These are phyloP conservation scores for Fulica atra DNA, from an alignment of 2,113 vertebrate species.

Conservation along the genomic window DNA sequence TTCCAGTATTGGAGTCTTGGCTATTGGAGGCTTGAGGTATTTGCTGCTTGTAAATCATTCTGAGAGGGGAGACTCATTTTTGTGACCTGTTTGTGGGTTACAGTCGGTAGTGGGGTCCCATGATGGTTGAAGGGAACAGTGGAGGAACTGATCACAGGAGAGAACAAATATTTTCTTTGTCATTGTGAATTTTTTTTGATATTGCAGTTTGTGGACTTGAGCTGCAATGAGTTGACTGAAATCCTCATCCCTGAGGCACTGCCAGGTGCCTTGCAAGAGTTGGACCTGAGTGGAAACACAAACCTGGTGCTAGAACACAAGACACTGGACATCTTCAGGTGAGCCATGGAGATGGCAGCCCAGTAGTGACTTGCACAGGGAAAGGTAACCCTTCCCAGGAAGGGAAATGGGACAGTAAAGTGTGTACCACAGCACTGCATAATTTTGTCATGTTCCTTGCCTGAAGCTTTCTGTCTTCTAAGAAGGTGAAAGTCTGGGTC, in stretches of 20 bases:
- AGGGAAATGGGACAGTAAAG: neutral
- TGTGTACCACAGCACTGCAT: neutral
- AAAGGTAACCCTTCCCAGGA: neutral
- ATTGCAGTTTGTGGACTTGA: conserved; percentile 90
- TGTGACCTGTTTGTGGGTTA: neutral
- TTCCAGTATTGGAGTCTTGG: neutral
- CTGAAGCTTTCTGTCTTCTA: neutral
- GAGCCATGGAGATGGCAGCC: neutral
- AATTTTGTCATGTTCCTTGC: neutral
- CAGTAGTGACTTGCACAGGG: neutral
- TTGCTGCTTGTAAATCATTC: neutral
- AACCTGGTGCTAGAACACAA: conserved; percentile 92
- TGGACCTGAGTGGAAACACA: conserved; percentile 93
- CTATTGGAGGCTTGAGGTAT: neutral
- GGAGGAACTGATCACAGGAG: neutral
- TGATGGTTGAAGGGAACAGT: neutral
- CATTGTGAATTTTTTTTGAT: conserved; percentile 30
- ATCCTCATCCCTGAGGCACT: conserved; percentile 90
- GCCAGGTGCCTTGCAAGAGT: conserved; percentile 87
- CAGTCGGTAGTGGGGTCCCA: neutral
- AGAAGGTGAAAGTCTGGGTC: neutral
- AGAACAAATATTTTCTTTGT: conserved; percentile 13
- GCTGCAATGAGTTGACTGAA: conserved; percentile 94
- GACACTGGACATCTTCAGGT: conserved; percentile 96
- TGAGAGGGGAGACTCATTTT: neutral